A percentile compares a stretch with the other conserved stretches of the same genome.
These are phyloP conservation scores for Noctilio leporinus DNA, from an alignment of 2,113 vertebrate genomes.

Conservation along the genomic window DNA sequence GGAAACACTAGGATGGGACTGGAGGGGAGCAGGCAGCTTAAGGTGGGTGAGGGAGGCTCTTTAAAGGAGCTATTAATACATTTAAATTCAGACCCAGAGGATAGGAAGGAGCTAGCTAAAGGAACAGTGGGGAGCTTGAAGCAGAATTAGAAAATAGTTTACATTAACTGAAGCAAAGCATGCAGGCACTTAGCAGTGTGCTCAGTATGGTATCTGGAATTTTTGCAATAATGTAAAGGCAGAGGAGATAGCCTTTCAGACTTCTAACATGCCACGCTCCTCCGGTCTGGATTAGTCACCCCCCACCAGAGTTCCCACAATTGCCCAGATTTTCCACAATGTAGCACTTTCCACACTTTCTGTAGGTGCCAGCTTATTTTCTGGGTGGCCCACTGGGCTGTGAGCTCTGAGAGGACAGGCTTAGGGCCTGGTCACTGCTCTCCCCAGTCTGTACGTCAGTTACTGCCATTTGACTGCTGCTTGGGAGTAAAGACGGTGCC, in stretches of 20 bases:
- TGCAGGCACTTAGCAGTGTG: not conserved
- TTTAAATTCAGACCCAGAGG: not conserved
- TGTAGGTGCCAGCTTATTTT: not conserved
- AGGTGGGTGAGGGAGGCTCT: not conserved
- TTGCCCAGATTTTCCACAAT: not conserved
- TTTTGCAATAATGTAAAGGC: not conserved
- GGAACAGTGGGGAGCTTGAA: not conserved
- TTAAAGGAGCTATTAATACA: not conserved
- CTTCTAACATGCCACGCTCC: no score
- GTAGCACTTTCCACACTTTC: not conserved
- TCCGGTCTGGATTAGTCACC: accelerated
- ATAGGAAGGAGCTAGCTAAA: not conserved
- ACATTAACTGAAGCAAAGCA: not conserved
- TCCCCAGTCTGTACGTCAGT: not conserved
- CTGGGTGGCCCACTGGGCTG: not conserved
- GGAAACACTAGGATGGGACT: no score
- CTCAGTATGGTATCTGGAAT: not conserved
- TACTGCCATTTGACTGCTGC: not conserved
- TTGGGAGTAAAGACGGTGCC: not conserved
- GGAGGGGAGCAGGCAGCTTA: accelerated
- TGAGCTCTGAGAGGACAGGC: not conserved
- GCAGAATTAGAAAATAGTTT: not conserved
- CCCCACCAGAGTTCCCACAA: accelerated
- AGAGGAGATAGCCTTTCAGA: not conserved
- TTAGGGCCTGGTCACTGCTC: not conserved